phyloP scores from a whole-genome alignment of 2,888 invertebrate species.

The Thymelicus sylvestris region DNA sequence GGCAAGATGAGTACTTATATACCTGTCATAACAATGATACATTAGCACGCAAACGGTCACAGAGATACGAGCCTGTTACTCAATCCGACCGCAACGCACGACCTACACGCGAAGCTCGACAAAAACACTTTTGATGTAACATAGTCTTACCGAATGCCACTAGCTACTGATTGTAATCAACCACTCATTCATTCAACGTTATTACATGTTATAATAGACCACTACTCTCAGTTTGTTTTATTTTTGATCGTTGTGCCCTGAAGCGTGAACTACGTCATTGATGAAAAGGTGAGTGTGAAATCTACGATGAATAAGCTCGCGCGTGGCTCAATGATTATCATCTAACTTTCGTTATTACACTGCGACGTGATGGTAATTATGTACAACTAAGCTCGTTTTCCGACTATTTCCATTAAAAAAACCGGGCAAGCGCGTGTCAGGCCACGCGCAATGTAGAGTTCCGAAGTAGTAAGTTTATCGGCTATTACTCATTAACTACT shows the following conservation, averaged over 20 bases:
- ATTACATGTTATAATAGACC: constrained; percentile 3
- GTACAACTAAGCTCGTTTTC: too few species aligned
- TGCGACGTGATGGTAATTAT: neutral
- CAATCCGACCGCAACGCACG: constrained; percentile 30
- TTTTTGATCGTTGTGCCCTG: neutral
- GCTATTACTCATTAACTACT: too few species aligned
- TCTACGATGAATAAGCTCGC: neutral
- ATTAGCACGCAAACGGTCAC: constrained; percentile 12
- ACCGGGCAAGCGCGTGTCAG: too few species aligned
- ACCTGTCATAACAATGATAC: constrained; percentile 15
- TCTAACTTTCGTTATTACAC: constrained; percentile 1
- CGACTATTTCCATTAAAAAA: too few species aligned
- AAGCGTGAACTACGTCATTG: constrained; percentile 8
- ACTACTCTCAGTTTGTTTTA: constrained; percentile 8
- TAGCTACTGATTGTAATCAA: constrained; percentile 21
- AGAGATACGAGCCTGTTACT: constrained; percentile 11
- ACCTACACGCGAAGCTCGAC: constrained; percentile 25
- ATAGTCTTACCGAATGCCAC: constrained; percentile 6
- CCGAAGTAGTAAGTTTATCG: too few species aligned
- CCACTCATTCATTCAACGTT: constrained; percentile 1
- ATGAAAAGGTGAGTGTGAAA: constrained; percentile 22
- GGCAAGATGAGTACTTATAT: constrained; percentile 19
- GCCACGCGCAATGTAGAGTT: too few species aligned
- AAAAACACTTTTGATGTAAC: constrained; percentile 22
- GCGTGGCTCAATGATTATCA: constrained; percentile 2